phyloP scores from a whole-genome alignment of 2,797 vertebrate genomes.

The Danio albolineatus region DNA sequence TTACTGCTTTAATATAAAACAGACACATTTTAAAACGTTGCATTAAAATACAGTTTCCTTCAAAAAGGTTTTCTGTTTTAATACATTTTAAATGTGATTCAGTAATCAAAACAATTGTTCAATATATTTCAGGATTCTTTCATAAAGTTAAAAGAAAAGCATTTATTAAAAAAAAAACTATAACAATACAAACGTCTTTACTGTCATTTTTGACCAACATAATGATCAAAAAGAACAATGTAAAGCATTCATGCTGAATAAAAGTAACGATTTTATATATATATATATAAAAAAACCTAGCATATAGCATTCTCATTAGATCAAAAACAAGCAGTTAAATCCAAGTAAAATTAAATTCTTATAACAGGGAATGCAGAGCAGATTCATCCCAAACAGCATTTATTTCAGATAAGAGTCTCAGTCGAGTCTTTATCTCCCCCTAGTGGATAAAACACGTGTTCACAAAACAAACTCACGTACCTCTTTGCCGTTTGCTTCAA shows the following conservation, averaged over 20 bases:
- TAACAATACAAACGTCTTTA: neutral
- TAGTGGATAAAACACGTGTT: neutral
- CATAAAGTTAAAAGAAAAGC: neutral
- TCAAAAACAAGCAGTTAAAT: neutral
- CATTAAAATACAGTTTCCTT: no score
- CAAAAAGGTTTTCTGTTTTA: no score
- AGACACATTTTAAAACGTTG: no score
- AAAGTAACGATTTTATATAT: neutral
- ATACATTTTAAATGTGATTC: no score
- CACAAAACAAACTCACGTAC: neutral
- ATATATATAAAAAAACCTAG: neutral
- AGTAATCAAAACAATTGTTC: no score
- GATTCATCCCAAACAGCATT: neutral
- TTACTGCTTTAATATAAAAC: no score
- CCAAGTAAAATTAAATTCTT: neutral
- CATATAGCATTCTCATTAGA: neutral
- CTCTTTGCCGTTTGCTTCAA: neutral
- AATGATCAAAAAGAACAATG: no score
- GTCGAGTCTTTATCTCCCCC: neutral
- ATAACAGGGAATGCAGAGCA: slow-evolving; percentile 17
- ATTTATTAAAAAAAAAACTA: neutral
- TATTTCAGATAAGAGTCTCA: neutral
- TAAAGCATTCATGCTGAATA: no score
- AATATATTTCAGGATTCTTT: neutral
- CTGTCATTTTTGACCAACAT: neutral